Evolutionary conservation across 2,797 vertebrate species (phyloP).

Genomic region (Salmo trutta): DNA sequence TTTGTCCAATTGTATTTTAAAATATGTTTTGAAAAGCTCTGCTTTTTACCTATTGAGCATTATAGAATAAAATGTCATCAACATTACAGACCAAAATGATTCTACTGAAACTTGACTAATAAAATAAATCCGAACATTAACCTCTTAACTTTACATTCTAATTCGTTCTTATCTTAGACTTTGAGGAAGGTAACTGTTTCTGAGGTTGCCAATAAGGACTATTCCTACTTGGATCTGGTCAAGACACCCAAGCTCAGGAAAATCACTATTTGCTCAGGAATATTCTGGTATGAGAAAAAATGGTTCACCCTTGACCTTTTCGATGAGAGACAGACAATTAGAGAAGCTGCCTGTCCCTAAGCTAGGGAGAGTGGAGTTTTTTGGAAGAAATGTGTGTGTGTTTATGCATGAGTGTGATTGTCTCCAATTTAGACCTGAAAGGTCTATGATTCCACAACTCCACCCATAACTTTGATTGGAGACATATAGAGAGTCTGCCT

Average conservation of each 20-base stretch:
- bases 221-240: constrained; percentile 81
- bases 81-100: background rate
- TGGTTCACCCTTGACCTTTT: background rate
- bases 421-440: too few species aligned
- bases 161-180: constrained; percentile 57
- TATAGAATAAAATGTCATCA: background rate
- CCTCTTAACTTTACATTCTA: background rate
- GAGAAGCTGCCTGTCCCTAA: background rate
- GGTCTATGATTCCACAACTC: too few species aligned
- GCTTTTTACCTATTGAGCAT: background rate
- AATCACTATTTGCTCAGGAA: constrained; percentile 77
- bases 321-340: background rate
- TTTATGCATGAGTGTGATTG: too few species aligned
- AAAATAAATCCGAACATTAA: background rate
- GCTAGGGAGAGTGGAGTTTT: too few species aligned
- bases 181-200: constrained; percentile 66
- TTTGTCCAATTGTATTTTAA: background rate
- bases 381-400: too few species aligned
- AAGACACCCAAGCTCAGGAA: constrained; percentile 75
- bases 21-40: background rate
- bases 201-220: constrained; percentile 56
- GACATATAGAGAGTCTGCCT: background rate
- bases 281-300: constrained; percentile 75
- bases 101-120: background rate
- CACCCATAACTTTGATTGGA: too few species aligned